Evolutionary conservation across 2,888 invertebrate species (phyloP), one percentile per base, ranked within the genome.

Genomic region (Octonoba sinensis): DNA sequence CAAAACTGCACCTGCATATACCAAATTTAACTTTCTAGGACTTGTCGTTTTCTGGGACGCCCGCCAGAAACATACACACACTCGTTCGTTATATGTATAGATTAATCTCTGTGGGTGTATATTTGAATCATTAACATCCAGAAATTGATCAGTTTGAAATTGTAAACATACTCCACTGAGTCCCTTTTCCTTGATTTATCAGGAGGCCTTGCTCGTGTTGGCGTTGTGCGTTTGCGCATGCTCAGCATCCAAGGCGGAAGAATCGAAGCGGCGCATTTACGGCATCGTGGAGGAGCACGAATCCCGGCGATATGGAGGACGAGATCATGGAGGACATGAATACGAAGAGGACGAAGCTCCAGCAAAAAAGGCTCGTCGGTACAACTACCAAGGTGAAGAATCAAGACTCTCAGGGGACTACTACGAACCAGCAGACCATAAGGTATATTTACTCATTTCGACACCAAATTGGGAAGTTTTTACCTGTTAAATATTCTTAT

Each of bases 321-420:
- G 36, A 3, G 69, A 81, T 11, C 81, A 82, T 27, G 75, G 75
- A n/a, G 81, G 81, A 3, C 81, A 82, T 18, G 81, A 82, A 18
- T 74, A 75, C 65, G 74, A 69, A 20, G 70, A 69, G n/a, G 81
- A 70, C 1, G 79, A 81, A 60, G 49, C 69, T 3, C 72, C 79
- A 13, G 15, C 49, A 13, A 49, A 15, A 15, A 57, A 44, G 13
- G 27, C 54, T n/a, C 56, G 71, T 36, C 71, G 65, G 12, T 69
- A 73, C 22, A 73, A 69, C 6, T 81, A 81, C 24, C 13, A n/a
- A 6, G 36, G 36, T 1, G 36, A 36, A 11, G 36, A 36, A 36
- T 16, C 16, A 69, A 77, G 20, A 36, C 56, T 2, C 64, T 36
- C 76, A 13, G 54, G 56, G 1, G 62, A 77, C 27, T 77, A 70